phyloP scores from a whole-genome alignment of 2,797 vertebrate genomes.

The Crocodylus rhombifer region DNA sequence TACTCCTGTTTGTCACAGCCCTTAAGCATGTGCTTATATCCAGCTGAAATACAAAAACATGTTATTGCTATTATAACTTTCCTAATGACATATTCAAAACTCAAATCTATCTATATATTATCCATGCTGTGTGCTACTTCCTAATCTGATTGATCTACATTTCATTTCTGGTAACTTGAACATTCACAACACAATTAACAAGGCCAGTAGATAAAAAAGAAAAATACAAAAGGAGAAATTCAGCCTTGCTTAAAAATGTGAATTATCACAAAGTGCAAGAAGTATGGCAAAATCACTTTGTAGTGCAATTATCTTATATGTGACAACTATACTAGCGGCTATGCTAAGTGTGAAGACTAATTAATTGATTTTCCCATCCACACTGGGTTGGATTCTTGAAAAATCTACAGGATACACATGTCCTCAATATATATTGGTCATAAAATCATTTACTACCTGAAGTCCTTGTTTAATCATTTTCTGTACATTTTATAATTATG shows the following conservation, averaged over 20 bases:
- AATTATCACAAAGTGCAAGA: neutral
- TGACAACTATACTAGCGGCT: neutral
- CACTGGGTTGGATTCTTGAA: neutral
- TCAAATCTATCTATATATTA: neutral
- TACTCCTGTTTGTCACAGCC: neutral
- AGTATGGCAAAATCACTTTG: neutral
- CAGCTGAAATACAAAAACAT: neutral
- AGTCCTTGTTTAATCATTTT: neutral
- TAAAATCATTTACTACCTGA: neutral
- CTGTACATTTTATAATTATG: neutral
- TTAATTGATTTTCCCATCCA: constrained; percentile 5
- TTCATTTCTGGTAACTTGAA: neutral
- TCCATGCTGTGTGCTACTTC: neutral
- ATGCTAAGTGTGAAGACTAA: constrained; percentile 18
- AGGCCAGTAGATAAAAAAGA: neutral
- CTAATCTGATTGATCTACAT: neutral
- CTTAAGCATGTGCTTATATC: neutral
- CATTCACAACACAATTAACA: neutral
- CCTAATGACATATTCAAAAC: neutral
- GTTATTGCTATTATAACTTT: neutral
- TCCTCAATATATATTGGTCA: neutral
- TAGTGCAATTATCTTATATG: neutral
- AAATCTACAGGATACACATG: neutral
- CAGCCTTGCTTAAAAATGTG: neutral
- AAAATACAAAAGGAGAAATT: neutral